Evolutionary conservation across 2,797 vertebrate species (phyloP).

Genomic region (Sebastes diploproa): DNA sequence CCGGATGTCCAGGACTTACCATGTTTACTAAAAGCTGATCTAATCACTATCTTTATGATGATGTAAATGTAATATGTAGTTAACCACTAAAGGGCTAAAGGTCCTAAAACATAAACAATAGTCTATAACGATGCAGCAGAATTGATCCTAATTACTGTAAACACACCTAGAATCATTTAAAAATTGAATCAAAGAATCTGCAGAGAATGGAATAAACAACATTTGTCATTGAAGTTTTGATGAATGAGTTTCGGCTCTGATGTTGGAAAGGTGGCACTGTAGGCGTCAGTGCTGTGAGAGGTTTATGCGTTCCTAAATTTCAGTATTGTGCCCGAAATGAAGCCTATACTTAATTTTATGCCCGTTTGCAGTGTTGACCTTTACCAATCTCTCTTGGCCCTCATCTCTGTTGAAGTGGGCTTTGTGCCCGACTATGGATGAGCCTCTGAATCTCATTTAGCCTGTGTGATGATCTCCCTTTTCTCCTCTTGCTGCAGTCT

Average conservation of each 20-base stretch:
- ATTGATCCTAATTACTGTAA: not conserved
- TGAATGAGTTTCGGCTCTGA: conserved; percentile 21
- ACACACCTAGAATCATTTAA: not conserved
- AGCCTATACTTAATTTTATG: conserved; percentile 75
- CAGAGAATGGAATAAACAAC: conserved; percentile 9
- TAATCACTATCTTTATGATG: not conserved
- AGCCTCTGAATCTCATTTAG: conserved; percentile 82
- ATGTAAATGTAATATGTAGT: not conserved
- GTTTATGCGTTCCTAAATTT: conserved; percentile 61
- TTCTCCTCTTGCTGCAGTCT: conserved; percentile 58
- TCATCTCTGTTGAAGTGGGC: conserved; percentile 79
- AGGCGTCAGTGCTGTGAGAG: conserved; percentile 32
- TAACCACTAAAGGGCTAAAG: not conserved
- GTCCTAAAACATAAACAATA: not conserved
- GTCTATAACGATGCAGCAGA: not conserved
- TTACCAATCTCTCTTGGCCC: conserved; percentile 78
- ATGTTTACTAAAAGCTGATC: not conserved
- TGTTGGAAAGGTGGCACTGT: conserved; percentile 11
- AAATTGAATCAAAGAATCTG: not conserved
- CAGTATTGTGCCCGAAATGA: conserved; percentile 69
- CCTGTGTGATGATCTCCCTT: conserved; percentile 65
- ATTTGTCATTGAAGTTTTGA: conserved; percentile 24
- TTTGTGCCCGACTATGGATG: conserved; percentile 76
- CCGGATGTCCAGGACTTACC: not conserved
- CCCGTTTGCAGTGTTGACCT: conserved; percentile 80